Evolutionary conservation across 53 echinoderm and acorn worm genomes (phyloP).

Genomic region (Henricia sp.): DNA sequence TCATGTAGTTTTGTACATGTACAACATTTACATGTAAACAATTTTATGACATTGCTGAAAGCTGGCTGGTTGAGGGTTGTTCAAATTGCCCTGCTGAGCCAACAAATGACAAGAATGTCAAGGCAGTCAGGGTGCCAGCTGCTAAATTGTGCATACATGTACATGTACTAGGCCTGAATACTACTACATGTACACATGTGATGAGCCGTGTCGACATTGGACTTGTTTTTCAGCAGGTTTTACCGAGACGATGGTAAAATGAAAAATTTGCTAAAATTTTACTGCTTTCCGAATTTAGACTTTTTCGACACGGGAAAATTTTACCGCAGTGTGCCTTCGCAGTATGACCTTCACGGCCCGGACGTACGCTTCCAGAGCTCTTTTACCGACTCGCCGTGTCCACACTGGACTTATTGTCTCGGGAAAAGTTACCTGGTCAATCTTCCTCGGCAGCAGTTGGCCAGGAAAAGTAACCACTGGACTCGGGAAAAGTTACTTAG

Average conservation of each 20-base stretch:
- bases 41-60: slow-evolving; percentile 34
- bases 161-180: neutral
- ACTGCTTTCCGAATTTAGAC: slow-evolving; percentile 18
- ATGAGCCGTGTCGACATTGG: neutral
- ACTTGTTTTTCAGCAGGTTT: neutral
- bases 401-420: too few species aligned
- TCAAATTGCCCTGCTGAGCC: neutral
- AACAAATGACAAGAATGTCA: neutral
- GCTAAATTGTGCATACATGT: too few species aligned
- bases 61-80: slow-evolving; percentile 1
- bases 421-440: too few species aligned
- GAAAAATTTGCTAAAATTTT: slow-evolving; percentile 36
- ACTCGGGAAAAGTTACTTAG: too few species aligned
- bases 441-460: too few species aligned
- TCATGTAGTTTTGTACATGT: slow-evolving; percentile 7
- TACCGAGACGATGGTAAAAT: neutral
- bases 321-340: too few species aligned
- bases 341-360: too few species aligned
- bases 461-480: too few species aligned
- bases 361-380: too few species aligned
- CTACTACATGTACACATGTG: neutral
- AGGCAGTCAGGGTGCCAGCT: too few species aligned
- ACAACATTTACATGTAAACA: slow-evolving; percentile 11
- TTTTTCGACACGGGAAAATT: neutral
- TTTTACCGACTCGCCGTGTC: too few species aligned